phyloP scores from a whole-genome alignment of 1,140 invertebrate species.

The Caenorhabditis brenneri region DNA sequence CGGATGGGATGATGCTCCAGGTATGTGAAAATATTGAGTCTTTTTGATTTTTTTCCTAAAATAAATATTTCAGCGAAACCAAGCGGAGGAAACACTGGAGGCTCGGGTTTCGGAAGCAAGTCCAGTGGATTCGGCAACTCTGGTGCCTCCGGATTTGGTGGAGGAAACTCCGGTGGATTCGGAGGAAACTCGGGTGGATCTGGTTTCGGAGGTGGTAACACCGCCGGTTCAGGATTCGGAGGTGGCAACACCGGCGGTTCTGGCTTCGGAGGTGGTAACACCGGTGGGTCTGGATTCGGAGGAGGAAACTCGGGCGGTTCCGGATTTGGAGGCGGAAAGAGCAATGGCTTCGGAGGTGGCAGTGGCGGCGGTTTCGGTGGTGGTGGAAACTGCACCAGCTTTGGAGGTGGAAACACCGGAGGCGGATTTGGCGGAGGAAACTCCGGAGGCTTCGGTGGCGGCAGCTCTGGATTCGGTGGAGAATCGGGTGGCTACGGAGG shows the following conservation, averaged over 20 bases:
- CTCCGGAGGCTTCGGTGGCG: slow-evolving; percentile 22
- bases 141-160: no score
- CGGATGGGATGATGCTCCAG: neutral
- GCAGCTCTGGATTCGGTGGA: neutral
- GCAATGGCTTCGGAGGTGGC: neutral
- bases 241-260: neutral
- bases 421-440: slow-evolving; percentile 6
- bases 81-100: slow-evolving; percentile 2
- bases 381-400: neutral
- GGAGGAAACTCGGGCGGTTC: slow-evolving; percentile 7
- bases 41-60: neutral
- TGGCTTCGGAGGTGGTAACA: neutral
- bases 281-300: neutral
- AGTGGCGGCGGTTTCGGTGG: neutral
- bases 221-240: neutral
- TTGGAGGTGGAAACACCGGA: neutral
- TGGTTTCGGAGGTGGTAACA: neutral
- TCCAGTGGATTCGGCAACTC: neutral
- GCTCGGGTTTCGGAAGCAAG: neutral
- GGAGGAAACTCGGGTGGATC: slow-evolving; percentile 14
- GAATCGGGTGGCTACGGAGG: neutral
- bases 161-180: no score
- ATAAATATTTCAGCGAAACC: neutral
- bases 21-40: neutral
- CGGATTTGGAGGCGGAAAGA: no score